Evolutionary conservation across 2,797 vertebrate genomes (phyloP).

Genomic region (Aplochiton taeniatus): DNA sequence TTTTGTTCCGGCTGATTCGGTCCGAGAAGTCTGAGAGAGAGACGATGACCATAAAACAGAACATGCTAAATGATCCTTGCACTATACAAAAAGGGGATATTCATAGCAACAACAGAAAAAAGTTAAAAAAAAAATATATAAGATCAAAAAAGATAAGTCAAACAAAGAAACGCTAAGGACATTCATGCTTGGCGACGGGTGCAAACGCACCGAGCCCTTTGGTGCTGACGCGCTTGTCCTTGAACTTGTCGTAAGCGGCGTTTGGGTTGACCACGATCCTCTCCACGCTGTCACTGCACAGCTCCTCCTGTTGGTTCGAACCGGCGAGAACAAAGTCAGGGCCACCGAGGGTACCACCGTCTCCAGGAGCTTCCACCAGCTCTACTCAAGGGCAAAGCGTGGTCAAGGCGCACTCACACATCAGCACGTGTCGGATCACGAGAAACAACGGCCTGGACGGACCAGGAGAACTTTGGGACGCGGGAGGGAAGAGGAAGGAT

Average conservation of each 20-base stretch:
- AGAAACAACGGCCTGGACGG: no score
- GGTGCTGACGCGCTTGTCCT: constrained; percentile 90
- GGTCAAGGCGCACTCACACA: no score
- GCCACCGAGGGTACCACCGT: background rate
- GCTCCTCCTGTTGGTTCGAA: constrained; percentile 83
- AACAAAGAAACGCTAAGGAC: no score
- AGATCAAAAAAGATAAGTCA: background rate
- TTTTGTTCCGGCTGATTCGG: constrained; percentile 86
- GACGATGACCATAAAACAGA: constrained; percentile 9
- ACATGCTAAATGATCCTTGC: no score
- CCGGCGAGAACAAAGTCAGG: constrained; percentile 3
- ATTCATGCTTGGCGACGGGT: background rate
- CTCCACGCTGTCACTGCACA: constrained; percentile 95
- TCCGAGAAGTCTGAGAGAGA: constrained; percentile 89
- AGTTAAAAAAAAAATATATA: background rate
- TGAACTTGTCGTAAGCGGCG: constrained; percentile 96
- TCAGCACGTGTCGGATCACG: no score
- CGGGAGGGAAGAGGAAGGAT: no score
- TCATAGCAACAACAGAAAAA: no score
- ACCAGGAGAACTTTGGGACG: no score
- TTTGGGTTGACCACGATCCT: constrained; percentile 97
- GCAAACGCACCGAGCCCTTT: constrained; percentile 85
- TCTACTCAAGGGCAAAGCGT: no score
- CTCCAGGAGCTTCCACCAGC: background rate
- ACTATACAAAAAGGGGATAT: constrained; percentile 12